Percentiles rank a stretch among this genome's conserved stretches.
Conservation (phyloP, 2,113 vertebrate genomes). For the Aldabrachelys gigantea region DNA sequence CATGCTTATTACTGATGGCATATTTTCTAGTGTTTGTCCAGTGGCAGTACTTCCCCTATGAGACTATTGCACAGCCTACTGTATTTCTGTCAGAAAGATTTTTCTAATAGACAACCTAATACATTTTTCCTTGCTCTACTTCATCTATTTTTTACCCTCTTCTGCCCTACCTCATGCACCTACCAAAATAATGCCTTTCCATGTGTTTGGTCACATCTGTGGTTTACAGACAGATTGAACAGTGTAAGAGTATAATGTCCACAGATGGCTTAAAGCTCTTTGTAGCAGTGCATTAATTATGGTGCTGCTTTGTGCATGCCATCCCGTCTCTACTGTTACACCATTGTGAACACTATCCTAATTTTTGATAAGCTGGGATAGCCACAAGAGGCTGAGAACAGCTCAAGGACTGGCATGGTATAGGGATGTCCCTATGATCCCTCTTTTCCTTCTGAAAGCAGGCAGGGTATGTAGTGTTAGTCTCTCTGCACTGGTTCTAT, state of each 20-base stretch:
- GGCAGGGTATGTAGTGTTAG: neutral
- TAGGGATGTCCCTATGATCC: neutral
- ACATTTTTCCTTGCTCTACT: too few relatives aligned
- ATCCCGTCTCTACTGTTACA: neutral
- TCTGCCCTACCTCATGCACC: too few relatives aligned
- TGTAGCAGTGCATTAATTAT: neutral
- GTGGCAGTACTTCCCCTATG: neutral
- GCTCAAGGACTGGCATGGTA: neutral
- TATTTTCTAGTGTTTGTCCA: neutral
- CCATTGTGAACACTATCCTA: neutral
- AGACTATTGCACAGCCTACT: neutral
- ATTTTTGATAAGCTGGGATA: neutral
- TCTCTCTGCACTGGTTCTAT: neutral
- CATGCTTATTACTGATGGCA: neutral
- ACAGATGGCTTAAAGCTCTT: neutral
- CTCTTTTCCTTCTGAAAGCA: neutral
- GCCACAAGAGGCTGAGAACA: neutral
- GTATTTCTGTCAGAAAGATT: too few relatives aligned
- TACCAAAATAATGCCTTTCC: too few relatives aligned
- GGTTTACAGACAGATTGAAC: neutral
- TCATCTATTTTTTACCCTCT: too few relatives aligned
- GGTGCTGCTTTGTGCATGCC: neutral
- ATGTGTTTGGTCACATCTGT: neutral
- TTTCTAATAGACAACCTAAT: conserved; percentile 22
- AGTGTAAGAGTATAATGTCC: neutral